Percentiles rank a stretch among this genome's conserved stretches.
These are phyloP conservation scores for Pseudococcus viburni DNA, from an alignment of 2,888 invertebrate genomes.

Conservation along the genomic window DNA sequence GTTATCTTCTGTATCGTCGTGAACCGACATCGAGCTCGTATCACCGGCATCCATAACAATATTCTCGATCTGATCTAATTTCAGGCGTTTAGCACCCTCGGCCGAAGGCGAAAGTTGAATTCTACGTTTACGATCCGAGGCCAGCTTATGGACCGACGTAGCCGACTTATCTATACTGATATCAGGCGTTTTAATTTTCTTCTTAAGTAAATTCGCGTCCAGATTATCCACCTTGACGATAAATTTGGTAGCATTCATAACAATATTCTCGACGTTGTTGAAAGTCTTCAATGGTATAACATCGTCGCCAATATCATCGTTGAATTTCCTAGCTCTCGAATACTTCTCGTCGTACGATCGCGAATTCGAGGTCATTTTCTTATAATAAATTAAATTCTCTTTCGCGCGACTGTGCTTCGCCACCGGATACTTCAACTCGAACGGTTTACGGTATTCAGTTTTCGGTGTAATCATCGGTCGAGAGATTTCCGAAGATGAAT, in stretches of 20 bases:
- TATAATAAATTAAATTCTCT: constrained; percentile 48
- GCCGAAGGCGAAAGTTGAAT: constrained; percentile 44
- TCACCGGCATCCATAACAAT: constrained; percentile 49
- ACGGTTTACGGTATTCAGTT: background rate
- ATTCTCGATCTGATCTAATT: constrained; percentile 61
- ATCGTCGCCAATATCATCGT: constrained; percentile 53
- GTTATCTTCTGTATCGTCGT: background rate
- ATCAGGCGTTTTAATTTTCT: constrained; percentile 55
- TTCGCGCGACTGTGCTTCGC: background rate
- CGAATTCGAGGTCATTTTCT: background rate
- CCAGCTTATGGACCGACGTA: background rate
- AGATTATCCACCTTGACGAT: constrained; percentile 60
- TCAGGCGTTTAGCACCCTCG: background rate
- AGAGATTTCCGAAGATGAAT: background rate
- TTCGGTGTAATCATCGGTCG: background rate
- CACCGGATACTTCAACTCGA: background rate
- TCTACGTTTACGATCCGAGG: constrained; percentile 12
- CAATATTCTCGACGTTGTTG: constrained; percentile 57
- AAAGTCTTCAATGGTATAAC: constrained; percentile 57
- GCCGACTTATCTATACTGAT: constrained; percentile 58
- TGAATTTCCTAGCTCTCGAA: constrained; percentile 27
- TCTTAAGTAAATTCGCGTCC: constrained; percentile 48
- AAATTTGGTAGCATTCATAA: constrained; percentile 61
- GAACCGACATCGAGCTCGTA: background rate
- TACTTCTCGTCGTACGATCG: constrained; percentile 11